Evolutionary conservation across 2,888 invertebrate genomes (phyloP), one percentile per base, ranked within the genome.

Genomic region (Trachelus tabidus): DNA sequence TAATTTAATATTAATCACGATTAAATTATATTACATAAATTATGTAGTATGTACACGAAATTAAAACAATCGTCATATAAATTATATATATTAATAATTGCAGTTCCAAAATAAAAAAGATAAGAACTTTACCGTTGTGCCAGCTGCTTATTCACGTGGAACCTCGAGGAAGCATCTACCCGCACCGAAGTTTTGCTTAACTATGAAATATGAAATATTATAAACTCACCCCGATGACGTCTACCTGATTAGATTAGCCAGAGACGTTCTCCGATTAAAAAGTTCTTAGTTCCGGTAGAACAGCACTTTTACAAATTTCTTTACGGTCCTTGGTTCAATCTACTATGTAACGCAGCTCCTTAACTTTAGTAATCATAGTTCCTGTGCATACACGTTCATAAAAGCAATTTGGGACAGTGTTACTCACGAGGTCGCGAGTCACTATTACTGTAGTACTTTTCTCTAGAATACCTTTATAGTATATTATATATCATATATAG

Each of bases 341-440:
- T 23, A 56, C 56, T 56, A 23, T 56, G 23, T 56, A 56, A 56
- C 9, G 56, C 23, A 23, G 9, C 56, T 23, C 56, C 9, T 56
- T 56, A 56, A 56, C 23, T 68, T 75, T 15, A 23, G 23, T 30
- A 68, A 75, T 40, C 68, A 12, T n/a, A 75, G 23, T 37, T 31
- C 40, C 33, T 75, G 37, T 75, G 23, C 1, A 56, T 23, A 15
- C 2, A 56, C 56, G 23, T 56, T 23, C 56, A 33, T 31, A 56
- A 71, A 15, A 34, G 34, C 12, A 71, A 71, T 71, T 31, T 71
- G 31, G 71, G 71, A 34, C 71, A 71, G 12, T 71, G 30, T 71
- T 71, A 71, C 71, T 71, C 71, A 34, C 71, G 71, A 71, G 71
- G 71, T 71, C 71, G 71, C 9, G 12, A 71, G 9, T 34, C 31